Evolutionary conservation across 2,113 vertebrate genomes (phyloP).

Genomic region (Mystacornis crossleyi): DNA sequence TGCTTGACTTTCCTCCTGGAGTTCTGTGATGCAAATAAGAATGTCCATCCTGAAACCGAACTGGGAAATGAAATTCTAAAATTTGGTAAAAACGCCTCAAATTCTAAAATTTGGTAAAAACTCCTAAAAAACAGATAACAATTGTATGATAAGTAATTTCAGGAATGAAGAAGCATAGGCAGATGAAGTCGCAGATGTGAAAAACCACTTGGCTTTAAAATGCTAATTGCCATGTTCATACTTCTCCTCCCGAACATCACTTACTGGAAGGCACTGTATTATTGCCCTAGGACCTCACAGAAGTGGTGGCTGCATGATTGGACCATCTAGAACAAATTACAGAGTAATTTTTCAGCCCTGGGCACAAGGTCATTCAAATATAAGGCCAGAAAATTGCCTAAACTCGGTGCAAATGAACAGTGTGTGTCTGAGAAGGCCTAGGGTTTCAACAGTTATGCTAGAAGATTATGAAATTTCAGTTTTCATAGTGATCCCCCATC

Average conservation of each 20-base stretch:
- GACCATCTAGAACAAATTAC: not conserved
- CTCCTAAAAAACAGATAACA: not conserved
- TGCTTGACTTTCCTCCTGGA: not conserved
- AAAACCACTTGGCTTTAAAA: not conserved
- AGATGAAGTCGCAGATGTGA: not conserved
- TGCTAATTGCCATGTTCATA: not conserved
- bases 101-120: not conserved
- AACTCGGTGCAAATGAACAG: not conserved
- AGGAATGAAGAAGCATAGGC: not conserved
- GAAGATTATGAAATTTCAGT: slow-evolving; percentile 1
- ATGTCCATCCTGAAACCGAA: not conserved
- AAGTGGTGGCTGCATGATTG: not conserved
- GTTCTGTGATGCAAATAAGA: not conserved
- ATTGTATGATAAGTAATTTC: not conserved
- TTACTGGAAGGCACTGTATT: not conserved
- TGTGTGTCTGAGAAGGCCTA: not conserved
- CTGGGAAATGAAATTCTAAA: not conserved
- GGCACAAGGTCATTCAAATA: not conserved
- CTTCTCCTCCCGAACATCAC: not conserved
- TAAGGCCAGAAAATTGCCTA: not conserved
- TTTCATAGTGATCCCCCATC: slow-evolving; percentile 4
- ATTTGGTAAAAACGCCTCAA: not conserved
- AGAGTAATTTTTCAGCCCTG: not conserved
- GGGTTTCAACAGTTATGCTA: not conserved
- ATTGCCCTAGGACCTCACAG: not conserved